phyloP scores from a whole-genome alignment of 2,113 vertebrate species.

The Riparia riparia region DNA sequence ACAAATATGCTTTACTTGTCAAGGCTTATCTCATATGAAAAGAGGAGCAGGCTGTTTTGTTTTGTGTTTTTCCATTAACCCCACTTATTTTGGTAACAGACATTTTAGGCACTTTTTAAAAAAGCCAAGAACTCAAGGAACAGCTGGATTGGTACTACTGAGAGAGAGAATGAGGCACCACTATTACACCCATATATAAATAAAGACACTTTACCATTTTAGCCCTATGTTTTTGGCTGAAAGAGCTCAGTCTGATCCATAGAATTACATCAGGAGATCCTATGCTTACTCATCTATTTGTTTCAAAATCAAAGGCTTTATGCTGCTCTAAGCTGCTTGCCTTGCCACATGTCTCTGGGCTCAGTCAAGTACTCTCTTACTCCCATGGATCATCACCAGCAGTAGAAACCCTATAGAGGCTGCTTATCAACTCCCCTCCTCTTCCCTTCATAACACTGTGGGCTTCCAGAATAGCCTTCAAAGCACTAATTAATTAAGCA shows the following conservation, averaged over 20 bases:
- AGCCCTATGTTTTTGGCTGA: not conserved
- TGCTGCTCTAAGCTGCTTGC: not conserved
- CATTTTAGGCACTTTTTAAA: not conserved
- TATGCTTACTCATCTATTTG: not conserved
- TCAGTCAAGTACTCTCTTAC: not conserved
- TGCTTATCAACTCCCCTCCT: not conserved
- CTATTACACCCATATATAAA: not conserved
- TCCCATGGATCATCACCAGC: not conserved
- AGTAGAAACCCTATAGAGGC: not conserved
- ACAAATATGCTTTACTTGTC: conserved; percentile 7
- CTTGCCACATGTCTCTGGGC: not conserved
- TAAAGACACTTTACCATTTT: not conserved
- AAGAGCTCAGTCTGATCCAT: not conserved
- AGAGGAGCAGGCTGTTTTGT: not conserved
- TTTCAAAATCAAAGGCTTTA: conserved; percentile 16
- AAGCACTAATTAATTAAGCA: not conserved
- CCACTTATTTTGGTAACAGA: not conserved
- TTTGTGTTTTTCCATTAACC: not conserved
- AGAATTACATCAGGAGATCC: conserved; percentile 5
- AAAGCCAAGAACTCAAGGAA: not conserved
- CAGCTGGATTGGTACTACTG: not conserved
- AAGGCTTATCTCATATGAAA: not conserved
- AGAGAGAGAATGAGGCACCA: not conserved
- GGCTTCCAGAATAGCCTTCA: not conserved
- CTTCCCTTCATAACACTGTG: not conserved